A percentile compares a stretch with the other conserved stretches of the same genome.
phyloP scores from a whole-genome alignment of 2,888 invertebrate genomes.

The Micoletzkya japonica region DNA sequence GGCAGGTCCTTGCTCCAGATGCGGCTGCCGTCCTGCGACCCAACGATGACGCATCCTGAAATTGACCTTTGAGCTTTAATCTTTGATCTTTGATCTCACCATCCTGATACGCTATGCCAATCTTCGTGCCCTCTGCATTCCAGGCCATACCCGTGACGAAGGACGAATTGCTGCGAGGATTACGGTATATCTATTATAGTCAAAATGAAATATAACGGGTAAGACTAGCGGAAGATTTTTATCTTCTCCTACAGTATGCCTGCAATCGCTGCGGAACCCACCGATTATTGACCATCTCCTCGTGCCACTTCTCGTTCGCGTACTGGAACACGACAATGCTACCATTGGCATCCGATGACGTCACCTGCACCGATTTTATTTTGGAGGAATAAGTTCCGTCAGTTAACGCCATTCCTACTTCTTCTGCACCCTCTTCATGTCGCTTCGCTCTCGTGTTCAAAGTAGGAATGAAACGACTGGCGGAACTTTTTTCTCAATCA shows the following conservation, averaged over 20 bases:
- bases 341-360: slow-evolving; percentile 9
- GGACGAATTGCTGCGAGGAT: slow-evolving; percentile 2
- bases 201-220: not conserved
- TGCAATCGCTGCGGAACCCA: not conserved
- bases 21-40: slow-evolving; percentile 94
- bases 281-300: slow-evolving; percentile 29
- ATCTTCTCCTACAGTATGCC: not conserved
- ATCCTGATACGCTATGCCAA: slow-evolving; percentile 98
- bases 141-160: slow-evolving; percentile 91
- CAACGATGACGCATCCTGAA: slow-evolving; percentile 85
- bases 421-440: no score
- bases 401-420: no score
- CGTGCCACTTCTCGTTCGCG: slow-evolving; percentile 18
- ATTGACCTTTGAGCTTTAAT: not conserved
- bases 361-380: not conserved
- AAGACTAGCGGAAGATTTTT: not conserved
- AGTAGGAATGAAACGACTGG: no score
- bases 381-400: no score
- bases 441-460: no score
- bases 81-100: slow-evolving; percentile 69
- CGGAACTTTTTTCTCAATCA: no score
- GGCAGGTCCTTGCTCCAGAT: slow-evolving; percentile 98
- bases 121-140: slow-evolving; percentile 93
- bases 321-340: slow-evolving; percentile 21
- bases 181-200: not conserved